These are phyloP conservation scores for Sylvietta virens DNA, from an alignment of 2,113 vertebrate species.

Conservation along the genomic window DNA sequence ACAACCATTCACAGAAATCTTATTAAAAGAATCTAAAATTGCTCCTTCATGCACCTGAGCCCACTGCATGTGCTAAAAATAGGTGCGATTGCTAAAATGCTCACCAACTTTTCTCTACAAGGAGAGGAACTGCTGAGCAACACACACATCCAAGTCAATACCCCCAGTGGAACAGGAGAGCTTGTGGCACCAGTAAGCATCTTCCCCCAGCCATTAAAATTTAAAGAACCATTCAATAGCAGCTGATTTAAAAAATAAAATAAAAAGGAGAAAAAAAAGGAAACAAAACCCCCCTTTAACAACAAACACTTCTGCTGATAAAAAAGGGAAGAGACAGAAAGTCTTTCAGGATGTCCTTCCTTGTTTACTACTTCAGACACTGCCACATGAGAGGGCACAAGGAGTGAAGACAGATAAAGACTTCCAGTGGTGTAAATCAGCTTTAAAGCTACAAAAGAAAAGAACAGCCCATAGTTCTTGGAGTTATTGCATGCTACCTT, in stretches of 20 bases:
- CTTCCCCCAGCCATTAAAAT: neutral
- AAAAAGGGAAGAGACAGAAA: constrained; percentile 37
- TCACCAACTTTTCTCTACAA: neutral
- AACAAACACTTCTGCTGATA: neutral
- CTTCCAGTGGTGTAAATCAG: neutral
- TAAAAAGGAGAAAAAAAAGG: neutral
- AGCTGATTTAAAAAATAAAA: neutral
- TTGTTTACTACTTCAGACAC: constrained; percentile 41
- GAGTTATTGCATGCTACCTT: neutral
- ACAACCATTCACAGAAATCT: neutral
- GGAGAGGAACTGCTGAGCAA: neutral
- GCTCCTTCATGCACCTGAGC: neutral
- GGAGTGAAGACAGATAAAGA: neutral
- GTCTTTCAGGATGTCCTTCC: constrained; percentile 65
- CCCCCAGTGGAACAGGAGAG: neutral
- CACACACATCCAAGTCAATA: neutral
- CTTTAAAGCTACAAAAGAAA: neutral
- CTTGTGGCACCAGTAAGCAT: neutral
- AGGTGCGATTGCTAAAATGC: neutral
- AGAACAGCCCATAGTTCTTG: neutral
- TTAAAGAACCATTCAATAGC: neutral
- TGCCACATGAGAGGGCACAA: neutral
- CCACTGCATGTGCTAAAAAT: neutral
- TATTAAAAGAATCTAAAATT: neutral
- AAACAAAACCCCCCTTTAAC: neutral